A percentile compares a stretch with the other conserved stretches of the same genome.
These are phyloP conservation scores for Campoletis sonorensis DNA, from an alignment of 1,140 invertebrate genomes.

Conservation along the genomic window DNA sequence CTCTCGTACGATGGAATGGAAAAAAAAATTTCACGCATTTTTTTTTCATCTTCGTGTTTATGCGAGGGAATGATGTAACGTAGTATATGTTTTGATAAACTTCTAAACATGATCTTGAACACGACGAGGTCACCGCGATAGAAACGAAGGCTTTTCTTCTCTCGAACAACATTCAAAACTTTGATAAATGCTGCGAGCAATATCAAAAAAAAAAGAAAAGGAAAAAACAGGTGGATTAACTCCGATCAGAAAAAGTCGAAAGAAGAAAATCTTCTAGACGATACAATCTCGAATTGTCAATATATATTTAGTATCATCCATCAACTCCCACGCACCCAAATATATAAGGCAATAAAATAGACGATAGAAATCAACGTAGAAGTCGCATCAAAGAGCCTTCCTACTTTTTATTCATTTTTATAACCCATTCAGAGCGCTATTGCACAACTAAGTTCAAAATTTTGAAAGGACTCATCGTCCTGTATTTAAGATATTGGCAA, in stretches of 20 bases:
- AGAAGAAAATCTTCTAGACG: conserved; percentile 1
- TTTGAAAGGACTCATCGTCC: no score
- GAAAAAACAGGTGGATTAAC: neutral
- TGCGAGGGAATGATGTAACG: neutral
- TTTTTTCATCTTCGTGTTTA: neutral
- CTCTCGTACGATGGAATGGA: neutral
- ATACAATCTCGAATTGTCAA: no score
- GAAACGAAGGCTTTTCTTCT: neutral
- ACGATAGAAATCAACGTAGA: no score
- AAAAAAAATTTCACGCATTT: neutral
- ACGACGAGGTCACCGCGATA: no score
- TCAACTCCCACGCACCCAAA: neutral
- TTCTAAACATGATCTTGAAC: neutral
- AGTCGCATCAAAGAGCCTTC: no score
- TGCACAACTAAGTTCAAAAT: no score
- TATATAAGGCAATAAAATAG: no score
- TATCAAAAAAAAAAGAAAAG: neutral
- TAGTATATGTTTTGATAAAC: neutral
- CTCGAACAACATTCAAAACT: neutral
- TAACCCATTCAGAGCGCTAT: no score
- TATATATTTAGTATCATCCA: no score
- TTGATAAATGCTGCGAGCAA: neutral
- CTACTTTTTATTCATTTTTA: no score
- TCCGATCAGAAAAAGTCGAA: neutral
- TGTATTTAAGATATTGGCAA: no score